Conservation (phyloP, 2,113 vertebrate genomes). For the Greenwoodochromis staneri region DNA sequence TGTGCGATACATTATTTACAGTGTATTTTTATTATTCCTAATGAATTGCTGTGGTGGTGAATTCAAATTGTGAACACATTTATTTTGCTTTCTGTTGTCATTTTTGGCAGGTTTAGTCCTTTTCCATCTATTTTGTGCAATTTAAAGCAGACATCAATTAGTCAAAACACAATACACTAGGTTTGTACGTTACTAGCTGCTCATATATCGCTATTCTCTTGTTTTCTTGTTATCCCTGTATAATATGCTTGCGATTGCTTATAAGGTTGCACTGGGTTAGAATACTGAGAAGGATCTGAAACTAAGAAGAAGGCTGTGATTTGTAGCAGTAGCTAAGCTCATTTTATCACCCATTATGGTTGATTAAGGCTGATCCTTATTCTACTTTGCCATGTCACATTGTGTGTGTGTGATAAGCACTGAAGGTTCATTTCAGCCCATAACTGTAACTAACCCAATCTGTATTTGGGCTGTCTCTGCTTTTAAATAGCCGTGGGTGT, state of each 20-base stretch:
- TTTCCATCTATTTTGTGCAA: neutral
- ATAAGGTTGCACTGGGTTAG: neutral
- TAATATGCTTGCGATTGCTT: slow-evolving; percentile 24
- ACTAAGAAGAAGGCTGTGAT: neutral
- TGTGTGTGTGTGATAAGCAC: neutral
- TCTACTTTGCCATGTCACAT: slow-evolving; percentile 15
- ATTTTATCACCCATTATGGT: slow-evolving; percentile 35
- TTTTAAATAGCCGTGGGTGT: slow-evolving; percentile 36
- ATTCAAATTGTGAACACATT: slow-evolving; percentile 1
- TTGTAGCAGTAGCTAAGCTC: slow-evolving; percentile 17
- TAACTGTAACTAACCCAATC: slow-evolving; percentile 25
- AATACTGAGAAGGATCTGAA: slow-evolving; percentile 19
- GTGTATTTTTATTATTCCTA: neutral
- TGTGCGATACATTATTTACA: slow-evolving; percentile 17
- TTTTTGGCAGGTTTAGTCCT: neutral
- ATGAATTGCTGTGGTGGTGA: neutral
- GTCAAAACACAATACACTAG: neutral
- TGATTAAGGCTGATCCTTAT: slow-evolving; percentile 36
- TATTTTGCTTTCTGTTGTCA: neutral
- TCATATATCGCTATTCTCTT: slow-evolving; percentile 5
- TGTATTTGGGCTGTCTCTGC: neutral
- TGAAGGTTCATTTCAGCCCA: slow-evolving; percentile 9
- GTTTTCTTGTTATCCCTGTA: slow-evolving; percentile 7
- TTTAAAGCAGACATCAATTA: slow-evolving; percentile 8
- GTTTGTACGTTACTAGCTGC: neutral